These are phyloP conservation scores for Eledona agricola DNA, from an alignment of 2,888 invertebrate species.

Conservation along the genomic window DNA sequence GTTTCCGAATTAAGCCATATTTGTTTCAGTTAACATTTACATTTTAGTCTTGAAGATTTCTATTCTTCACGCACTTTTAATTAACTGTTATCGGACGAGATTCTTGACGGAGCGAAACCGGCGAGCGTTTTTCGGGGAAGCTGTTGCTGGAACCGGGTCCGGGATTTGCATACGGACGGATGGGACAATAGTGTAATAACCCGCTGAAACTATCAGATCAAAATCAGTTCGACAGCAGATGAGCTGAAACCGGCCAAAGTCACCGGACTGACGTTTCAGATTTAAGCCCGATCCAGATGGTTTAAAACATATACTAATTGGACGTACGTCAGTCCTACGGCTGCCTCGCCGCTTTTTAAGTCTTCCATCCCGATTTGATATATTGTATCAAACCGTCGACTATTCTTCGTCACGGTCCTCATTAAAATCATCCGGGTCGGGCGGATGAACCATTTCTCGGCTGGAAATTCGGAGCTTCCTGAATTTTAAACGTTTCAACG, in stretches of 20 bases:
- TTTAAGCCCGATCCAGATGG: constrained; percentile 58
- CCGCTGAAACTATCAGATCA: constrained; percentile 54
- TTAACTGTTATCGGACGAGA: constrained; percentile 15
- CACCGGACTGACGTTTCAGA: constrained; percentile 48
- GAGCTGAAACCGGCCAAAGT: constrained; percentile 40
- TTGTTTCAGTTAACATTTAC: constrained; percentile 35
- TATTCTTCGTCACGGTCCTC: too few species aligned
- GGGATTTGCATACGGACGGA: constrained; percentile 56
- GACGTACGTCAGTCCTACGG: constrained; percentile 60
- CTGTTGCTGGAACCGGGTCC: constrained; percentile 41
- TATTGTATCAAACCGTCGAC: constrained; percentile 52
- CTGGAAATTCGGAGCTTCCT: too few species aligned
- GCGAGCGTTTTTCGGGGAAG: constrained; percentile 32
- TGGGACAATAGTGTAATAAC: constrained; percentile 58
- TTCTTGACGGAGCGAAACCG: constrained; percentile 19
- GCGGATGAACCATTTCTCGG: too few species aligned
- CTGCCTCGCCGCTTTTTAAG: constrained; percentile 56
- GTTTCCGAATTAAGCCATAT: constrained; percentile 43
- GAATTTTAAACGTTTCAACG: too few species aligned
- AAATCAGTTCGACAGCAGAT: constrained; percentile 57
- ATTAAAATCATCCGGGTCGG: too few species aligned
- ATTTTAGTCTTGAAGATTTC: constrained; percentile 24
- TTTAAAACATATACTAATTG: constrained; percentile 62
- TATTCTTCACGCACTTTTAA: constrained; percentile 24
- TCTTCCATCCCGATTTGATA: constrained; percentile 57